Evolutionary conservation across 2,888 invertebrate genomes (phyloP), one percentile per base, ranked within the genome.

Genomic region (Conchocele bisecta): DNA sequence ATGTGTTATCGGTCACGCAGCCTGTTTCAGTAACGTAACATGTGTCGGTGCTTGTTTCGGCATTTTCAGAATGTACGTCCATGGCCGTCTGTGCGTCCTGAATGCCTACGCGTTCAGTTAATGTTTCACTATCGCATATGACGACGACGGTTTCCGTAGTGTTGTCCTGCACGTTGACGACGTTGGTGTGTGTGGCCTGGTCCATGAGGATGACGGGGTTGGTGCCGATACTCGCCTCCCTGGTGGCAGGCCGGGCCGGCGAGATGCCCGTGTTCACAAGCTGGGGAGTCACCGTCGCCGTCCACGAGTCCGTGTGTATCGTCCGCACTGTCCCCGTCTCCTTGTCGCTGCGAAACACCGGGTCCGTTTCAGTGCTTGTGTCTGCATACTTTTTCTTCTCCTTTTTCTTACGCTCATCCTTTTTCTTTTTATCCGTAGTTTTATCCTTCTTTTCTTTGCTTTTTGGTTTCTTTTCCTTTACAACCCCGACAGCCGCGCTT

Each of bases 81-180:
- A 81, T 79, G 33, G 75, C 69, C 0, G 86, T 88, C 66, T 88
- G 86, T 3, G 87, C 87, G 58, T 88, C 88, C 0, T 74, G 69
- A 6, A 68, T 53, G 26, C 75, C 67, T 2, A 79, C 60, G 29
- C 74, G 68, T 26, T 88, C 88, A 0, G 88, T 88, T 13, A 85
- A 60, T 9, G 88, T 88, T 72, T 88, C 88, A 37, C 81, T 83
- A 59, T 88, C 88, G 11, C 83, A 81, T 0, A 83, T 73, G 11
- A 78, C 68, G 7, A 84, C 28, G 0, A 72, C 56, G 0, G 86
- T 86, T 51, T 87, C 88, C 2, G 85, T 83, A 11, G 77, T 76
- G 9, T 68, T 74, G 37, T 87, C 84, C 28, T 83, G 79, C 13
- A 63, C 60, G 13, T 81, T 80, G 24, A 79, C 71, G 22, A 81